Base-by-base conservation (phyloP, 2,113 vertebrate genomes). In the Coregonus clupeaformis region DNA sequence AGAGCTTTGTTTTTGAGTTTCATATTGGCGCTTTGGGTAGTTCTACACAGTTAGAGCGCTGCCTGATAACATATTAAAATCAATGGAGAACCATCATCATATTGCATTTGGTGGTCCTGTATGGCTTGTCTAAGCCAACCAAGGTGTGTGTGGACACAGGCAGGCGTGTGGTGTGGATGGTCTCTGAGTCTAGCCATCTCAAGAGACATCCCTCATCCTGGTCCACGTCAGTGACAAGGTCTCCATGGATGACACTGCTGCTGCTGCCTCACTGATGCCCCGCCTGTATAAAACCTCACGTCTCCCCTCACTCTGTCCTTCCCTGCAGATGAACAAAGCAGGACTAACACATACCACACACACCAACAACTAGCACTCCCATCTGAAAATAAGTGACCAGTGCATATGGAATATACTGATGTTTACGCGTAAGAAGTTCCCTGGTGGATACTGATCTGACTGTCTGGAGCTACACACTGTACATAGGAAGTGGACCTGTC, bases 401-500 rank as follows among this genome's bases (percentile, higher is more conserved):
- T 60, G 6, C n/a, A 60, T 16, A 49, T 62, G 71, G 16, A 49
- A 14, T 16, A 45, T 65, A 77, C 64, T 16, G 18, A 1, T 66
- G 32, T 68, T 69, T 62, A 29, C 20, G 7, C 32, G 29, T 77
- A 72, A 62, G 59, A 55, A 60, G 11, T 49, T 69, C 18, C 66
- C 65, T 68, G 63, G 24, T 67, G 0, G 74, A 49, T 69, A 47
- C 68, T 71, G 62, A 29, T 22, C 62, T 67, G 42, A 27, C 36
- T 29, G 74, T 77, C 75, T 82, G 79, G 57, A 47, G 12, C 49
- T 18, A 47, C 47, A 12, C 32, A 22, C 29, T 11, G 7, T 6
- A 55, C 72, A 75, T 11, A 67, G 59, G 65, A 73, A 77, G 71
- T 59, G 75, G 68, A 71, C 22, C 36, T 29, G 47, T 64, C 63